These are phyloP conservation scores for Chaetogeoica ovagalla DNA, from an alignment of 2,888 invertebrate genomes.

Conservation along the genomic window DNA sequence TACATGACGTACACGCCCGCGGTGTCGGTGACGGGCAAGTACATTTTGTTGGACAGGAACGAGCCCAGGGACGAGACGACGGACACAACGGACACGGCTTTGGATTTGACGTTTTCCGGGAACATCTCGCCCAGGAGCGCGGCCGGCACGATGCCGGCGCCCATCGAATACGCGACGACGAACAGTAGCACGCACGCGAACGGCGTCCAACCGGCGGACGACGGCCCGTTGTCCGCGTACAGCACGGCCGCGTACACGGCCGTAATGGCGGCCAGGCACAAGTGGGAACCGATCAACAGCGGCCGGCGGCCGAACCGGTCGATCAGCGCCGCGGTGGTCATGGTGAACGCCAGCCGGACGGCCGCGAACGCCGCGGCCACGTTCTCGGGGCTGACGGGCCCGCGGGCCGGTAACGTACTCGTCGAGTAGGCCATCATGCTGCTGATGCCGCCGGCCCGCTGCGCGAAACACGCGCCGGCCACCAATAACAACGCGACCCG, in stretches of 20 bases:
- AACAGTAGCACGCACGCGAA: constrained; percentile 65
- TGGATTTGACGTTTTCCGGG: constrained; percentile 67
- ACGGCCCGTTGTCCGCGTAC: neutral
- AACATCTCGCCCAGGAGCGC: constrained; percentile 69
- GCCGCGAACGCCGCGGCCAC: constrained; percentile 55
- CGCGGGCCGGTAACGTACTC: constrained; percentile 54
- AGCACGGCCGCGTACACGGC: constrained; percentile 55
- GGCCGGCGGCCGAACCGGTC: constrained; percentile 55
- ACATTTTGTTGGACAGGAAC: constrained; percentile 65
- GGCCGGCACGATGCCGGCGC: constrained; percentile 67
- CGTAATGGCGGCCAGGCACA: constrained; percentile 52
- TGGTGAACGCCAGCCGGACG: constrained; percentile 52
- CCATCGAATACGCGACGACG: constrained; percentile 65
- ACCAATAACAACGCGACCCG: constrained; percentile 56
- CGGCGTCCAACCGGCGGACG: constrained; percentile 59
- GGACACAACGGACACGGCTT: constrained; percentile 65
- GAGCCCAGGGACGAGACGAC: constrained; percentile 65
- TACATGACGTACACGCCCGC: constrained; percentile 68
- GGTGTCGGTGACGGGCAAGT: constrained; percentile 65
- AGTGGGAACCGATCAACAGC: constrained; percentile 54
- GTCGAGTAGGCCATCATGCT: constrained; percentile 55
- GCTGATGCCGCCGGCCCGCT: constrained; percentile 56
- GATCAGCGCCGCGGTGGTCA: constrained; percentile 54
- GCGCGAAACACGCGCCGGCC: constrained; percentile 54
- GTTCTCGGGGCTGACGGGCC: neutral